Evolutionary conservation across 2,888 invertebrate species (phyloP).

Genomic region (Drosophila picticornis): DNA sequence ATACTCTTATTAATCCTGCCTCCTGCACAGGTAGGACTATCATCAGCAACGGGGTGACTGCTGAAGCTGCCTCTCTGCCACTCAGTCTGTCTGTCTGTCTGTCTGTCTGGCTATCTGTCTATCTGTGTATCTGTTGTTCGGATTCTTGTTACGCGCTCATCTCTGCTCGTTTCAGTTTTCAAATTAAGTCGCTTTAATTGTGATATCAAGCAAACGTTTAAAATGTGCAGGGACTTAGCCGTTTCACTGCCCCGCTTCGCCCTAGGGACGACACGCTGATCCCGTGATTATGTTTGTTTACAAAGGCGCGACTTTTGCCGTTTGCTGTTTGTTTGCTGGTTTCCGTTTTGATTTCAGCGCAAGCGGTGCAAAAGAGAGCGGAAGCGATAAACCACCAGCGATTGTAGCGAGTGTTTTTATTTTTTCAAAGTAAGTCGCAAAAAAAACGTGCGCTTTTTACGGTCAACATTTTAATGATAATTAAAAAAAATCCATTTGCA

Average conservation of each 20-base stretch:
- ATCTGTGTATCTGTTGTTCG: constrained; percentile 23
- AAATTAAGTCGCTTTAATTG: constrained; percentile 83
- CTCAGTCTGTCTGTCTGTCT: constrained; percentile 25
- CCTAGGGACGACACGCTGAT: constrained; percentile 55
- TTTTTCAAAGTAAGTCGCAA: constrained; percentile 5
- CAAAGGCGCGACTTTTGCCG: constrained; percentile 78
- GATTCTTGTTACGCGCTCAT: constrained; percentile 47
- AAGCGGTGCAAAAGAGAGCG: constrained; percentile 41
- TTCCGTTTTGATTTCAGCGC: constrained; percentile 58
- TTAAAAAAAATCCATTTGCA: constrained; percentile 15
- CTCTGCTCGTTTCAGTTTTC: constrained; percentile 70
- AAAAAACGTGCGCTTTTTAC: constrained; percentile 2
- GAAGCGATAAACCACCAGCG: constrained; percentile 28
- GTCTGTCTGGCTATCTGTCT: constrained; percentile 12
- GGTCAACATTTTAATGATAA: constrained; percentile 1
- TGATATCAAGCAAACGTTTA: constrained; percentile 80
- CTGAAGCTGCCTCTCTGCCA: constrained; percentile 25
- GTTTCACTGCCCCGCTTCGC: constrained; percentile 18
- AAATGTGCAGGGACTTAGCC: constrained; percentile 64
- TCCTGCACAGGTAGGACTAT: constrained; percentile 62
- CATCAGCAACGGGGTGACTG: constrained; percentile 59
- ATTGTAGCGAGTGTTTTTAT: constrained; percentile 13
- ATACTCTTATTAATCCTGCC: constrained; percentile 32
- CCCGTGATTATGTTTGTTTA: constrained; percentile 77
- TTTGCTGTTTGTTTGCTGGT: constrained; percentile 65